phyloP scores from a whole-genome alignment of 2,888 invertebrate genomes.

The Tupiocoris notatus region DNA sequence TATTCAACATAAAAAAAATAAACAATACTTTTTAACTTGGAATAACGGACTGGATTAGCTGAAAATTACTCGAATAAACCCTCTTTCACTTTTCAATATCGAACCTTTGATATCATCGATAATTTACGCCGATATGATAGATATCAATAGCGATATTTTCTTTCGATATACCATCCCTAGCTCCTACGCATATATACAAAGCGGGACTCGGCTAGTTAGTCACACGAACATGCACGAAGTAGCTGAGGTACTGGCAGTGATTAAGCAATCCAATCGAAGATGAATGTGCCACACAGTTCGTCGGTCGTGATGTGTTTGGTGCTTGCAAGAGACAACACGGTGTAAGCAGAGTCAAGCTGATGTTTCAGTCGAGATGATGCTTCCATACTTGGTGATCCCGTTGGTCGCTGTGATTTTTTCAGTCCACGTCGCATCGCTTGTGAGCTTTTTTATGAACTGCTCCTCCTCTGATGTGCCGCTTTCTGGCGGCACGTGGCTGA shows the following conservation, averaged over 20 bases:
- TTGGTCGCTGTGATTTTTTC: slow-evolving; percentile 18
- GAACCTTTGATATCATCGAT: too few relatives aligned
- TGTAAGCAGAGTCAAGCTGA: slow-evolving; percentile 33
- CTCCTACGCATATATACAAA: too few relatives aligned
- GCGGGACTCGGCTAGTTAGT: background rate
- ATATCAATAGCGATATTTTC: background rate
- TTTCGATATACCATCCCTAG: background rate
- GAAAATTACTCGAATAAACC: too few relatives aligned
- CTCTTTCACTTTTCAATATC: background rate
- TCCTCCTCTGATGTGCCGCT: slow-evolving; percentile 44
- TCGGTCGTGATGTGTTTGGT: background rate
- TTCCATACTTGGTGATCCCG: slow-evolving; percentile 32
- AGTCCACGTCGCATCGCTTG: slow-evolving; percentile 9
- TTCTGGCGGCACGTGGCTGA: slow-evolving; percentile 35
- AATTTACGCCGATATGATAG: background rate
- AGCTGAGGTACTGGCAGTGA: background rate
- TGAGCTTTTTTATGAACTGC: slow-evolving; percentile 30
- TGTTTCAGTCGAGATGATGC: slow-evolving; percentile 23
- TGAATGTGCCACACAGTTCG: too few relatives aligned
- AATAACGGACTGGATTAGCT: too few relatives aligned
- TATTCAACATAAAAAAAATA: background rate
- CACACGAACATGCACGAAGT: background rate
- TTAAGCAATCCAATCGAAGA: too few relatives aligned
- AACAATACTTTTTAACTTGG: background rate
- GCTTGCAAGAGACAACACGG: background rate